Conservation (phyloP, 2,113 vertebrate genomes). For the Ahaetulla prasina region DNA sequence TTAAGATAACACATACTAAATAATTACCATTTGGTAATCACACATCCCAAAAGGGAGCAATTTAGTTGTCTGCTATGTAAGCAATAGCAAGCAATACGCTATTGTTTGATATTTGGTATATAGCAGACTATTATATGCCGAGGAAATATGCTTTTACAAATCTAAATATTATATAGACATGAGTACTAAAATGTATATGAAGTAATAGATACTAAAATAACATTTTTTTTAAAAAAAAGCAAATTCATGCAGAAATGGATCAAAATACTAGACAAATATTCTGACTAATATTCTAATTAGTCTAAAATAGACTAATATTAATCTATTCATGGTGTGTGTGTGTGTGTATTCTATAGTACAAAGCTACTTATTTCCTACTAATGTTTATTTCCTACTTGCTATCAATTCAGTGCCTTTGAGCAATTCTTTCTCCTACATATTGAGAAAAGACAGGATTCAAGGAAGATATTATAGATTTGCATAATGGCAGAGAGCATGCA, state of each 20-base stretch:
- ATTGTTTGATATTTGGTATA: not conserved
- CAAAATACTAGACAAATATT: not conserved
- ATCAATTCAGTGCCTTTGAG: not conserved
- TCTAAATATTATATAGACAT: not conserved
- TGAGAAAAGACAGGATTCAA: not conserved
- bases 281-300: not conserved
- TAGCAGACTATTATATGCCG: not conserved
- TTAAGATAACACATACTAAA: not conserved
- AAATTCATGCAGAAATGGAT: too few relatives aligned
- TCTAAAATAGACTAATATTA: not conserved
- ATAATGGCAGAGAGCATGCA: not conserved
- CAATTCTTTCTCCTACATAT: not conserved
- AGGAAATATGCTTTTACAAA: not conserved
- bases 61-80: not conserved
- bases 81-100: not conserved
- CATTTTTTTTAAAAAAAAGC: not conserved
- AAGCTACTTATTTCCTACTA: not conserved
- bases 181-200: not conserved
- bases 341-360: not conserved
- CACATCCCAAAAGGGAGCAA: not conserved
- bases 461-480: not conserved
- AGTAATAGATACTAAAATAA: not conserved
- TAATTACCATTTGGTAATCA: not conserved
- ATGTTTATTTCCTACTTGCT: not conserved
- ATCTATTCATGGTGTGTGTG: not conserved